Percentiles rank a stretch among this genome's conserved stretches.
Conservation (phyloP, 2,888 invertebrate species). For the Melangyna quadrimaculata region DNA sequence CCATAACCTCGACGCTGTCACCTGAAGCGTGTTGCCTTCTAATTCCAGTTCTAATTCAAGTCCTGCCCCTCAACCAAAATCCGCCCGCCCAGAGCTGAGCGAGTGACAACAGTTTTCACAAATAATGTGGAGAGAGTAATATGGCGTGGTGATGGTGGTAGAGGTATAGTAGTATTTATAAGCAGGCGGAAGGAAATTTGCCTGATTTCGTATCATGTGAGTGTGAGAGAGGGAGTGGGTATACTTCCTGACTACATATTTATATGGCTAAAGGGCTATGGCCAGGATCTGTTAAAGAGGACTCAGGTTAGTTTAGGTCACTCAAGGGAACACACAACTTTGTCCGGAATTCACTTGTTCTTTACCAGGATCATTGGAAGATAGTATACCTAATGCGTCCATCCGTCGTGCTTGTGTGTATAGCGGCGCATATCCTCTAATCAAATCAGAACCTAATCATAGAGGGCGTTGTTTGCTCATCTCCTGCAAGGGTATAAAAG, state of each 20-base stretch:
- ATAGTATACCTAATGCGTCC: conserved; percentile 15
- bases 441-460: conserved; percentile 70
- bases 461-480: conserved; percentile 45
- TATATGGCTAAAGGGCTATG: background rate
- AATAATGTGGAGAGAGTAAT: background rate
- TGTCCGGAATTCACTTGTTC: conserved; percentile 62
- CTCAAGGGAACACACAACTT: conserved; percentile 65
- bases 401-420: conserved; percentile 1
- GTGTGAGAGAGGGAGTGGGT: background rate
- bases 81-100: conserved; percentile 16
- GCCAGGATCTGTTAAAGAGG: background rate
- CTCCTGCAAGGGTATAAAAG: conserved; percentile 1
- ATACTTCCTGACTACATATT: conserved; percentile 7
- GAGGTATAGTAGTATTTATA: background rate
- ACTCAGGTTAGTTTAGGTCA: conserved; percentile 66
- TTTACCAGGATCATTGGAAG: background rate
- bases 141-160: background rate
- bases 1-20: conserved; percentile 66
- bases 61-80: background rate
- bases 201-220: conserved; percentile 63
- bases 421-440: conserved; percentile 58
- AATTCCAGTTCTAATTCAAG: conserved; percentile 59
- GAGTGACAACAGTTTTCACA: conserved; percentile 60
- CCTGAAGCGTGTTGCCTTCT: conserved; percentile 68
- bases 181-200: conserved; percentile 60